Percentiles rank a stretch among this genome's conserved stretches.
phyloP scores from a whole-genome alignment of 2,888 invertebrate genomes.

The Dromius quadrimaculatus region DNA sequence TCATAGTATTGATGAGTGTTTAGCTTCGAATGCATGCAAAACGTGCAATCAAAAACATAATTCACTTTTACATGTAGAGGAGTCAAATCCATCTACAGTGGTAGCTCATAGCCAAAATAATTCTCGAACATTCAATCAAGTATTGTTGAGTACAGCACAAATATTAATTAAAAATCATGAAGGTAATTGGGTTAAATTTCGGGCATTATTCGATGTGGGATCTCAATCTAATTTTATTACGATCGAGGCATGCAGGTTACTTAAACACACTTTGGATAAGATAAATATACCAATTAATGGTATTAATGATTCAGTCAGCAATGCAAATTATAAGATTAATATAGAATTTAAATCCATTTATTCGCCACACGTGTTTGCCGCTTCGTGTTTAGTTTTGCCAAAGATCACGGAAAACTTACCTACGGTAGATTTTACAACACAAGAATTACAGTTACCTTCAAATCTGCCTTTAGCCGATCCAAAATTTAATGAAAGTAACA shows the following conservation, averaged over 20 bases:
- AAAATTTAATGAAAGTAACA: not conserved
- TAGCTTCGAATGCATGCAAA: slow-evolving; percentile 16
- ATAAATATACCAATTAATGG: slow-evolving; percentile 7
- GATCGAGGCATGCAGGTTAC: not conserved
- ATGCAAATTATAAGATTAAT: not conserved
- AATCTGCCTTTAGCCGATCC: slow-evolving; percentile 22
- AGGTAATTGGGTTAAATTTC: not conserved
- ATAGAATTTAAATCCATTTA: slow-evolving; percentile 10
- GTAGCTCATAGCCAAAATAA: slow-evolving; percentile 8
- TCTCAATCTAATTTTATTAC: slow-evolving; percentile 36
- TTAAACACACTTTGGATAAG: slow-evolving; percentile 14
- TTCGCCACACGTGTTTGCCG: not conserved
- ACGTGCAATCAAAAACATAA: slow-evolving; percentile 43
- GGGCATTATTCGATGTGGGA: slow-evolving; percentile 28
- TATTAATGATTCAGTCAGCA: slow-evolving; percentile 5
- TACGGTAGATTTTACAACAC: not conserved
- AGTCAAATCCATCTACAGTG: not conserved
- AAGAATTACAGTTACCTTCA: not conserved
- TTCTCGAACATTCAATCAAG: not conserved
- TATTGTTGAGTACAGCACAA: slow-evolving; percentile 38
- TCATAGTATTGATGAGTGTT: slow-evolving; percentile 28
- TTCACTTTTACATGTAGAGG: slow-evolving; percentile 30
- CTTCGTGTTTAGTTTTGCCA: slow-evolving; percentile 11
- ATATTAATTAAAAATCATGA: slow-evolving; percentile 17
- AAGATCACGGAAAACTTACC: slow-evolving; percentile 14